Base-by-base conservation (phyloP, 92 coral and sea anemone genomes). In the Parazoanthus atlanticus region DNA sequence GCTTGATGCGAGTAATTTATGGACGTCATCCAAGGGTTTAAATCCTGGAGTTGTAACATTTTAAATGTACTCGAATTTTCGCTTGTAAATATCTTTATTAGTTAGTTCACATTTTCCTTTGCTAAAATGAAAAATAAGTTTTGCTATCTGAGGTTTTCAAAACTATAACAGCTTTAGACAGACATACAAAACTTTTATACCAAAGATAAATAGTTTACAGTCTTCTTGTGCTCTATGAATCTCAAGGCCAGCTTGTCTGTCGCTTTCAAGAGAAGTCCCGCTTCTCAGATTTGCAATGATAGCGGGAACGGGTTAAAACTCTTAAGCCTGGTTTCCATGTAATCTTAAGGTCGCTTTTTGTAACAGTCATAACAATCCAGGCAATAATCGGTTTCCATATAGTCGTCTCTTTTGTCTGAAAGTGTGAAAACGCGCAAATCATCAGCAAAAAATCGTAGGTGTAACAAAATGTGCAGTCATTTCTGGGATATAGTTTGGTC, bases 171-270 rank as follows among this genome's bases (percentile, higher is more conserved):
- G 64, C 31, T 78, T 76, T 78, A 40, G 16, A 41, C 30, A 34
- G 49, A 43, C 25, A 21, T 78, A 78, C 64, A 78, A 78, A 78
- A 41, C 61, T 26, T 43, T 78, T 41, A 76, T 78, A 78, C 21
- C 81, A 78, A 78, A 78, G 81, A 41, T 78, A 43, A 25, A 43
- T 43, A 77, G 81, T 21, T 77, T 29, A 11, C n/a, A 41, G 21
- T 40, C 81, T 78, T 33, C 43, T 74, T 33, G 41, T 34, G 78
- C 23, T 74, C 29, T 33, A 5, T 32, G 78, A 74, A 33, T 29
- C 78, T 74, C 41, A 74, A 74, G 78, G 78, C 78, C 78, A 74
- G 78, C 78, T 74, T 74, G 41, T 30, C 41, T 25, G 43, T 74
- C 26, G 12, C 41, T 74, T 38, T 61, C 69, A 23, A 38, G 78